phyloP scores from a whole-genome alignment of 2,888 invertebrate species.

The Drosophila cracens region DNA sequence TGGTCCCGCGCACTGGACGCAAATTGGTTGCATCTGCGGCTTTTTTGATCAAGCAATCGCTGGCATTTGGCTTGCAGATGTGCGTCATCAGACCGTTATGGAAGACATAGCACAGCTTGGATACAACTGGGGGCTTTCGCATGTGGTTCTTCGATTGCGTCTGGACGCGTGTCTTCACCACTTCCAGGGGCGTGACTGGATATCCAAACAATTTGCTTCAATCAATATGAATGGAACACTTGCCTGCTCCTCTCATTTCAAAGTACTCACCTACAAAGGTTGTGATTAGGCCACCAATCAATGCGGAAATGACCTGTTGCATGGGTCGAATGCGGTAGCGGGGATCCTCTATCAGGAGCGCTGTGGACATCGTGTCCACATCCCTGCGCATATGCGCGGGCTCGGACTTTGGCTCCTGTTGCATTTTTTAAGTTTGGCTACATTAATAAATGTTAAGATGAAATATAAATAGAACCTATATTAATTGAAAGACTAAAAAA shows the following conservation, averaged over 20 bases:
- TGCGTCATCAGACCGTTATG: constrained; percentile 99
- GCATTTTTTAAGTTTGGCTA: constrained; percentile 36
- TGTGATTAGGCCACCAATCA: constrained; percentile 93
- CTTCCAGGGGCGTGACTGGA: constrained; percentile 97
- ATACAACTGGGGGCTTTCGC: constrained; percentile 89
- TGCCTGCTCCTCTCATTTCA: neutral
- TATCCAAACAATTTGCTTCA: neutral
- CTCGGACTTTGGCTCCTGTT: constrained; percentile 20
- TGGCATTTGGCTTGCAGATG: constrained; percentile 90
- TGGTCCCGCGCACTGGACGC: constrained; percentile 88
- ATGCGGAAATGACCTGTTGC: constrained; percentile 77
- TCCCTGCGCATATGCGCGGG: constrained; percentile 1
- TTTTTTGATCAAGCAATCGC: constrained; percentile 58
- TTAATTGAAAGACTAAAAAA: neutral
- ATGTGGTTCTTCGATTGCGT: constrained; percentile 88
- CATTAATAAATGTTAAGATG: constrained; percentile 6
- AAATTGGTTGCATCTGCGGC: constrained; percentile 41
- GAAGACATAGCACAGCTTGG: constrained; percentile 95
- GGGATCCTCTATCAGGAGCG: constrained; percentile 87
- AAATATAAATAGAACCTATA: neutral
- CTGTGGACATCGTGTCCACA: constrained; percentile 30
- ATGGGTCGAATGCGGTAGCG: constrained; percentile 87
- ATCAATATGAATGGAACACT: neutral
- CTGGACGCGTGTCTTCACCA: constrained; percentile 96
- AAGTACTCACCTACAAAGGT: constrained; percentile 90